phyloP scores from a whole-genome alignment of 2,113 vertebrate genomes.

The Calonectris borealis region DNA sequence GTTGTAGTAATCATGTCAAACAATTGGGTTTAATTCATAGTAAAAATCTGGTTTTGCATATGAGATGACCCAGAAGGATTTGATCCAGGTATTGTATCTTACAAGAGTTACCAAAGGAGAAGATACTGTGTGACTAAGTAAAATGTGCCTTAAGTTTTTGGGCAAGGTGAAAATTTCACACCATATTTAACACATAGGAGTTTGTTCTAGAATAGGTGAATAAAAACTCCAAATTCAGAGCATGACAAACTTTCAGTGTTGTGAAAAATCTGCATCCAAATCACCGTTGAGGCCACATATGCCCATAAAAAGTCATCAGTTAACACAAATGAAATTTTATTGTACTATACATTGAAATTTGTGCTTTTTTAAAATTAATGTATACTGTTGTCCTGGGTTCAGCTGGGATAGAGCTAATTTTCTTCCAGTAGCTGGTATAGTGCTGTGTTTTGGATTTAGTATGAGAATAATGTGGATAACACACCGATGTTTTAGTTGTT shows the following conservation, averaged over 20 bases:
- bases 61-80: neutral
- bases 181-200: rapidly evolving
- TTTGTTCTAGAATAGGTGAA: neutral
- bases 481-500: too few relatives aligned
- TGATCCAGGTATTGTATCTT: neutral
- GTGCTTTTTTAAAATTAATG: neutral
- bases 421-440: too few relatives aligned
- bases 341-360: neutral
- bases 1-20: neutral
- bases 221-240: neutral
- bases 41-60: neutral
- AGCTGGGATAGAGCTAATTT: too few relatives aligned
- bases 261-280: neutral
- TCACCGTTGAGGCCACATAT: rapidly evolving
- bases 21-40: neutral
- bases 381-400: neutral
- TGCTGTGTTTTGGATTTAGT: too few relatives aligned
- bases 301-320: neutral
- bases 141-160: neutral
- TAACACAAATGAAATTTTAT: neutral
- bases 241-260: neutral
- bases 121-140: neutral
- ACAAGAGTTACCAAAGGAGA: neutral
- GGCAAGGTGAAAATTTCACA: neutral
- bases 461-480: too few relatives aligned